Conservation (phyloP, 2,797 vertebrate species). For the Girardinus metallicus region DNA sequence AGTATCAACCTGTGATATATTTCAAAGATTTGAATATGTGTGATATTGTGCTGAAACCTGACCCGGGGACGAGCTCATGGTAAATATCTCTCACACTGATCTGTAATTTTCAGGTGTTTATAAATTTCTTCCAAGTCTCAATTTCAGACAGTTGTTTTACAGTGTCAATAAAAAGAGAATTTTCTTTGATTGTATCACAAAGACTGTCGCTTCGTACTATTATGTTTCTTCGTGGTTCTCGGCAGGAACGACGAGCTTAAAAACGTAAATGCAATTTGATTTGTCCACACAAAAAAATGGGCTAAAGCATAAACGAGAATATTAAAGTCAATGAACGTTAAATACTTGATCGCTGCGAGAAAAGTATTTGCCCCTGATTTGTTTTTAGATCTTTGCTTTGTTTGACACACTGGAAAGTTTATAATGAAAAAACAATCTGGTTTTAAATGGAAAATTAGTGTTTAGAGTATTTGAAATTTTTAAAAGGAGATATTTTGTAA, state of each 20-base stretch:
- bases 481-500: too few relatives aligned
- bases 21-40: constrained; percentile 52
- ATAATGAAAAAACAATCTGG: neutral
- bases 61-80: constrained; percentile 14
- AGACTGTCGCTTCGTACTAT: neutral
- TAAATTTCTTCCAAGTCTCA: constrained; percentile 60
- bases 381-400: neutral
- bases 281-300: neutral
- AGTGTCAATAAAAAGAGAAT: constrained; percentile 70
- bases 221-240: neutral
- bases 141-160: constrained; percentile 67
- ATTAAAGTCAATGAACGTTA: neutral
- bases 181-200: constrained; percentile 56
- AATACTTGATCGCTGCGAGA: neutral
- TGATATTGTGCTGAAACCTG: constrained; percentile 21
- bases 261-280: neutral
- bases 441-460: neutral
- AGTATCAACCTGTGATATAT: constrained; percentile 49
- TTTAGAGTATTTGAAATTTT: neutral
- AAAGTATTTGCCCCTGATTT: neutral
- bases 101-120: constrained; percentile 71
- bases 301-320: neutral
- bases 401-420: neutral
- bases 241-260: neutral
- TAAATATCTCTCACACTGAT: constrained; percentile 38